Percentiles rank a stretch among this genome's conserved stretches.
Evolutionary conservation across 2,888 invertebrate genomes (phyloP).

Genomic region (Pterostichus madidus): DNA sequence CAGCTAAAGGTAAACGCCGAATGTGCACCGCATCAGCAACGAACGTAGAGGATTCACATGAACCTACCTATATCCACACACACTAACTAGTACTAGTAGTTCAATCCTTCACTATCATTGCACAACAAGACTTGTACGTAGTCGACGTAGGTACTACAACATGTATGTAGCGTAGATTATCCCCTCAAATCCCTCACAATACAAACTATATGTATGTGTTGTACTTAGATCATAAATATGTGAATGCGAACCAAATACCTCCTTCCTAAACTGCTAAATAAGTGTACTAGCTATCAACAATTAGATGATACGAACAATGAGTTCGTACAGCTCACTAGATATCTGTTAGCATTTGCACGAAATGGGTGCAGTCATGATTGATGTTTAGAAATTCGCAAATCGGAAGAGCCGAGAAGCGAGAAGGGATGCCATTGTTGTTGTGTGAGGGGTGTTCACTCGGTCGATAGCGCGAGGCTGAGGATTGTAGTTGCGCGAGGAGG

Average conservation of each 20-base stretch:
- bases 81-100: conserved; percentile 14
- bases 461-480: conserved; percentile 55
- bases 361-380: conserved; percentile 14
- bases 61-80: conserved; percentile 22
- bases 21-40: conserved; percentile 59
- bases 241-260: conserved; percentile 9
- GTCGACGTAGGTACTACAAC: background rate
- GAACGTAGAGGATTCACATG: conserved; percentile 54
- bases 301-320: background rate
- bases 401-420: background rate
- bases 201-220: background rate
- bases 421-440: conserved; percentile 59
- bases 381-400: conserved; percentile 40
- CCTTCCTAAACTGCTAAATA: conserved; percentile 20
- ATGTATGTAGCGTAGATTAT: conserved; percentile 21
- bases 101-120: conserved; percentile 6
- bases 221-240: conserved; percentile 17
- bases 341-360: background rate
- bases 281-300: conserved; percentile 25
- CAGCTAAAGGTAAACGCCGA: conserved; percentile 60
- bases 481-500: background rate
- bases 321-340: background rate
- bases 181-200: conserved; percentile 26
- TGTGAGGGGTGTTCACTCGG: conserved; percentile 50
- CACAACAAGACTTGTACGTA: conserved; percentile 21